phyloP scores from a whole-genome alignment of 2,888 invertebrate species.

The Hirtodrosophila confusa region DNA sequence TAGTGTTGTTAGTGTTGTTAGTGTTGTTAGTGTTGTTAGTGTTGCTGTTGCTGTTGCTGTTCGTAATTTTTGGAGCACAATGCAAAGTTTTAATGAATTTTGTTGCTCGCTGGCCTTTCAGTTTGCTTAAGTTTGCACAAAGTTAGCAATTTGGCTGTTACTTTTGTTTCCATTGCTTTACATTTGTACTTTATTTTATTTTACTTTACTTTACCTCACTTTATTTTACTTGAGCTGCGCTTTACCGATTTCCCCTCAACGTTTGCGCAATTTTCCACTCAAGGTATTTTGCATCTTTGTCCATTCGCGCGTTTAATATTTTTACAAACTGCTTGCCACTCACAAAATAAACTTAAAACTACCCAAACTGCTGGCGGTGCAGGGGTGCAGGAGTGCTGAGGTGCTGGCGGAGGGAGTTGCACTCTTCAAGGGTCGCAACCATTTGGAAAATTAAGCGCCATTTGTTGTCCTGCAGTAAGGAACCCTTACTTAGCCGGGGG shows the following conservation, averaged over 20 bases:
- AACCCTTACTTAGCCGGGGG: slow-evolving; percentile 7
- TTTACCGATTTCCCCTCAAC: slow-evolving; percentile 29
- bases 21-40: slow-evolving; percentile 1
- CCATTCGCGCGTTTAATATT: slow-evolving; percentile 67
- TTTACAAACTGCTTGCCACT: slow-evolving; percentile 27
- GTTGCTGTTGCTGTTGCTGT: slow-evolving; percentile 7
- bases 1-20: background rate
- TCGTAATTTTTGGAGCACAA: slow-evolving; percentile 61
- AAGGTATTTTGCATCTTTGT: slow-evolving; percentile 73
- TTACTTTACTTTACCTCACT: slow-evolving; percentile 30
- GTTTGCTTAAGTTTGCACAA: slow-evolving; percentile 65
- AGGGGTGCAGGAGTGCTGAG: no score
- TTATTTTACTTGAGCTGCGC: slow-evolving; percentile 35
- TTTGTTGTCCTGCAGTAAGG: slow-evolving; percentile 61
- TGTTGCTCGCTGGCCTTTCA: slow-evolving; percentile 55
- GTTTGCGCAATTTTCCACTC: slow-evolving; percentile 62
- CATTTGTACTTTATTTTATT: slow-evolving; percentile 46
- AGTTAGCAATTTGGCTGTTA: slow-evolving; percentile 56
- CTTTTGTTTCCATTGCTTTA: slow-evolving; percentile 43
- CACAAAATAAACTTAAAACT: slow-evolving; percentile 33
- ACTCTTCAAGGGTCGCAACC: slow-evolving; percentile 38
- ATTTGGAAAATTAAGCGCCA: slow-evolving; percentile 76
- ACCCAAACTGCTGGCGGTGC: slow-evolving; percentile 16
- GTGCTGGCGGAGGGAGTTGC: background rate
- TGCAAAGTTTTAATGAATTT: slow-evolving; percentile 76